Conservation (phyloP, 2,797 vertebrate species). For the Falco peregrinus region DNA sequence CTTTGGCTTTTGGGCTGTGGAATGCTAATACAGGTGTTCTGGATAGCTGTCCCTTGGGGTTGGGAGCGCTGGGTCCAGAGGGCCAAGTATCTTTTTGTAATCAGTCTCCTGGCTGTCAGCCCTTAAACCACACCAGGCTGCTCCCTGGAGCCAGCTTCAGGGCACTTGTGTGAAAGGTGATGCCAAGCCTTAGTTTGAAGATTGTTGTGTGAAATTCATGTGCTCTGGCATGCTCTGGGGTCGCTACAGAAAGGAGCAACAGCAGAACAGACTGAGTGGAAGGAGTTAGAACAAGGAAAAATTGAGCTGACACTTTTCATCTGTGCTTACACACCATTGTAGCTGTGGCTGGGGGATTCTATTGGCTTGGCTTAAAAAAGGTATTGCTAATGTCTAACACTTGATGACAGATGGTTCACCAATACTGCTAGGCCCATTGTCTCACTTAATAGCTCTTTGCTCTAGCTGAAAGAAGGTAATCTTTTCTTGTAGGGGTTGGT, state of each 20-base stretch:
- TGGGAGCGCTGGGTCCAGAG: neutral
- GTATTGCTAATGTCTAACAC: neutral
- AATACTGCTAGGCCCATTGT: conserved; percentile 32
- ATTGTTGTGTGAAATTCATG: neutral
- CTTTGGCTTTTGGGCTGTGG: neutral
- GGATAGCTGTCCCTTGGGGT: neutral
- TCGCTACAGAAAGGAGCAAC: neutral
- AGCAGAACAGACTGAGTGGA: rapidly evolving
- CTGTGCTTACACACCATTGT: neutral
- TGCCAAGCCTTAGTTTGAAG: neutral
- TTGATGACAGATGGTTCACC: conserved; percentile 21
- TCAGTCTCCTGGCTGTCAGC: neutral
- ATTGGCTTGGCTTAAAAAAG: conserved; percentile 20
- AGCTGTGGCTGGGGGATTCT: neutral
- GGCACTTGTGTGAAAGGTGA: neutral
- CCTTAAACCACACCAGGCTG: neutral
- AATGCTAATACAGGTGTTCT: neutral
- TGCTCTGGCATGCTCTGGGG: rapidly evolving
- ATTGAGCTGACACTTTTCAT: neutral
- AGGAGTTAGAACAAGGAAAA: neutral
- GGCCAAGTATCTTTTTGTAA: neutral
- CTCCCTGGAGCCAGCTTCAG: neutral
- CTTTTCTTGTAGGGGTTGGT: conserved; percentile 32
- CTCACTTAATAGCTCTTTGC: conserved; percentile 45
- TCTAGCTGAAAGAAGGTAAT: conserved; percentile 43